phyloP scores from a whole-genome alignment of 2,113 vertebrate species.

The Otis tarda region DNA sequence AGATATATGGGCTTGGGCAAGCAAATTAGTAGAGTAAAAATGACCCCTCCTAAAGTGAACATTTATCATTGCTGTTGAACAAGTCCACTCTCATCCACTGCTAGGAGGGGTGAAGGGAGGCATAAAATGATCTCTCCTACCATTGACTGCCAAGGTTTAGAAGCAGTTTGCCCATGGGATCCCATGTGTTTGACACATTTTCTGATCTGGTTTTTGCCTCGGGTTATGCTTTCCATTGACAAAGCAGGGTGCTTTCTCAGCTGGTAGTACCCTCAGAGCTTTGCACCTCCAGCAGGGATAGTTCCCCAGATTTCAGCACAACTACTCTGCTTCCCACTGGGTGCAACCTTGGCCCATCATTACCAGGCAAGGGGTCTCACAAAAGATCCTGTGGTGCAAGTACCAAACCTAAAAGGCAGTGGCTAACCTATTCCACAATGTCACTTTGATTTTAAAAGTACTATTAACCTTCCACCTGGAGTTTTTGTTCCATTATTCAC shows the following conservation, averaged over 20 bases:
- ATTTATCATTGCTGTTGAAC: not conserved
- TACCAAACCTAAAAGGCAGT: conserved; percentile 40
- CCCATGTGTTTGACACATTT: not conserved
- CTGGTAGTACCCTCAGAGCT: not conserved
- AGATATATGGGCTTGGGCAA: not conserved
- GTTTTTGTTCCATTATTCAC: conserved; percentile 62
- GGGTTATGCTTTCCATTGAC: not conserved
- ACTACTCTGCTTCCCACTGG: not conserved
- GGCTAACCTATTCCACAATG: conserved; percentile 27
- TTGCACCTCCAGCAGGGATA: not conserved
- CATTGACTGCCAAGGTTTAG: not conserved
- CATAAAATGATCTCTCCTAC: not conserved
- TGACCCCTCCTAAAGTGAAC: conserved; percentile 16
- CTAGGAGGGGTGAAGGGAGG: not conserved
- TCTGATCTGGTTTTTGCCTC: conserved; percentile 31
- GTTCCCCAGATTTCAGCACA: not conserved
- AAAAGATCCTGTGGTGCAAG: not conserved
- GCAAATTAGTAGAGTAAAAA: not conserved
- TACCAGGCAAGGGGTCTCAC: not conserved
- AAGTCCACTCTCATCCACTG: not conserved
- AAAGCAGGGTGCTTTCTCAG: not conserved
- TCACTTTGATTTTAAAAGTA: conserved; percentile 55
- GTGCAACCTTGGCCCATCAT: rapidly evolving
- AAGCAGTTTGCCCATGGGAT: not conserved
- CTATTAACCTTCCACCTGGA: conserved; percentile 70